Evolutionary conservation across 2,113 vertebrate genomes (phyloP), one percentile per base, ranked within the genome.

Genomic region (Grammatotria lemairii): DNA sequence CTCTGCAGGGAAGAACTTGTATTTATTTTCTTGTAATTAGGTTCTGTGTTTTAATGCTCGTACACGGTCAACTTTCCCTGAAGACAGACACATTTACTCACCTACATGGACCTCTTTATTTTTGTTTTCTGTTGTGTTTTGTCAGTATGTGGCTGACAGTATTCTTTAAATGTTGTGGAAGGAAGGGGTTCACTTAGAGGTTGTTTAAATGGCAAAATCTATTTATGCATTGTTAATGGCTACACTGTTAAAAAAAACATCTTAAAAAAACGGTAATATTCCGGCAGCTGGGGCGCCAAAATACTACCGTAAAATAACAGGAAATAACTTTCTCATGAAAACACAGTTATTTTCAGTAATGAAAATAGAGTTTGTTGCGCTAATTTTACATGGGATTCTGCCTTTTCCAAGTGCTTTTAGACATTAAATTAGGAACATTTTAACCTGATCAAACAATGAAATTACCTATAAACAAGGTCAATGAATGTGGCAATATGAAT

Each of bases 351-450:
- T 55, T 55, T 0, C 54, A 55, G 4, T 55, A 55, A 55, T 26
- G 54, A 55, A 0, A 55, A 55, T 55, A 8, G 0, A 26, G 21
- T 55, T 2, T 55, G 21, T 55, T 26, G 21, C 0, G 2, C 54
- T 55, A 55, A 14, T 55, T 26, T 55, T 55, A 55, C 54, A 55
- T 55, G 21, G 12, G 4, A 26, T 55, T 0, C 0, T 55, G 21
- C 1, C 2, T 55, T 55, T 55, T 26, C 53, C 53, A 55, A 55
- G 54, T 55, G 21, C 0, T 14, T 55, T 26, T 55, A 55, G 0
- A 26, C 54, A 55, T 55, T 26, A 8, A 55, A 55, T 55, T 0
- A 26, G 21, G 4, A 26, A 26, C 21, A 55, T 26, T 0, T 55
- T 55, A 26, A 55, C 0, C 2, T 55, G 21, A 13, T 55, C 0